A percentile compares a stretch with the other conserved stretches of the same genome.
Evolutionary conservation across 2,113 vertebrate species (phyloP).

Genomic region (Campylomormyrus numenius): DNA sequence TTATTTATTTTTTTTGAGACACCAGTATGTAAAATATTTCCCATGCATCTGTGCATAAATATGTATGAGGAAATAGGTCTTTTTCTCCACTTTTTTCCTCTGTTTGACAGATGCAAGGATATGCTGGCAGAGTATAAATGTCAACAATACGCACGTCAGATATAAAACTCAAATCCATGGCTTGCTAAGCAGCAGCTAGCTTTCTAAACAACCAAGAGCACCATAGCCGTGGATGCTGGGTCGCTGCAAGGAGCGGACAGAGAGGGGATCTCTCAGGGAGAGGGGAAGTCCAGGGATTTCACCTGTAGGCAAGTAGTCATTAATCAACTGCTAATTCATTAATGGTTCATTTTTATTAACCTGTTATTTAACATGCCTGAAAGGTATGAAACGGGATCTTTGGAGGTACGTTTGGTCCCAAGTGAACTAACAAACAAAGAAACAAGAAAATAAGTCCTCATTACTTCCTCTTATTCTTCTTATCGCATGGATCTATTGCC

Average conservation of each 20-base stretch:
- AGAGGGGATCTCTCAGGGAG: background rate
- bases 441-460: background rate
- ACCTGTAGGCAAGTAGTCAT: background rate
- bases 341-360: background rate
- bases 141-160: background rate
- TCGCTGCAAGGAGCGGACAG: background rate
- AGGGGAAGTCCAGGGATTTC: background rate
- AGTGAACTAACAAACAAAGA: background rate
- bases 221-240: background rate
- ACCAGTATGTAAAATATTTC: constrained; percentile 11
- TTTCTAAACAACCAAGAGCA: background rate
- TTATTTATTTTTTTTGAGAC: background rate
- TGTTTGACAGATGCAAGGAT: background rate
- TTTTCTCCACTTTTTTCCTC: background rate
- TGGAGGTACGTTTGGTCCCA: background rate
- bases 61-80: background rate
- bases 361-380: background rate
- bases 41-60: background rate
- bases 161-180: background rate
- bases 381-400: background rate
- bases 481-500: background rate
- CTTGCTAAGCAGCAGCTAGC: background rate
- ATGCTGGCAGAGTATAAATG: background rate
- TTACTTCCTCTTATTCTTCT: background rate
- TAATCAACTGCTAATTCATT: background rate